Evolutionary conservation across 2,797 vertebrate species (phyloP), one percentile per base, ranked within the genome.

Genomic region (Poecilia gillii): DNA sequence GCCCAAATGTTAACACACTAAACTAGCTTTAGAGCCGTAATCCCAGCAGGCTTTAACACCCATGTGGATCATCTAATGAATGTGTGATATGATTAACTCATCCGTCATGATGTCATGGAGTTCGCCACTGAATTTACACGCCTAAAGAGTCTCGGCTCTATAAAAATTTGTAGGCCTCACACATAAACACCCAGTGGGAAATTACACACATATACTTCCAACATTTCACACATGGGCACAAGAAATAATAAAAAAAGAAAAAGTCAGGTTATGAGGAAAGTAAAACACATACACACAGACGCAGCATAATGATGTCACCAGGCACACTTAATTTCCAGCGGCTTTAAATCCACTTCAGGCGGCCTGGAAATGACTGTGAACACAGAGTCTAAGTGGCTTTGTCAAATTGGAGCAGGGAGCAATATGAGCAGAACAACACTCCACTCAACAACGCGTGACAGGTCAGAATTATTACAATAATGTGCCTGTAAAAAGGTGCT

Each of bases 41-140:
- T 74, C 84, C 85, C 87, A 73, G 88, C 89, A 85, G 88, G 57
- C 75, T 81, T 68, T 36, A 78, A 81, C 45, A 25, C 73, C 72
- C 83, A 78, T 81, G 84, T 92, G 92, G 92, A 83, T 89, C 91
- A 88, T 84, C 90, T 88, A 87, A 89, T 92, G 90, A 93, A 90
- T 91, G 82, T 88, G 85, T 89, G 92, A 91, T 92, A 89, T 91
- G 91, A 93, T 94, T 89, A 92, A 90, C 72, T 93, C 92, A 91
- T 93, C 91, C 80, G 88, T 91, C 92, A 93, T 93, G 92, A 94
- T 93, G 92, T 94, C 92, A 94, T 90, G 33, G 78, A 89, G 88
- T 79, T 8, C 7, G 80, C 81, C 71, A 18, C 73, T 57, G 76
- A 81, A 91, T 93, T 93, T 90, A 93, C 85, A 79, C 88, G 82